These are phyloP conservation scores for Rallus crepitans DNA, from an alignment of 2,797 vertebrate species.

Conservation along the genomic window DNA sequence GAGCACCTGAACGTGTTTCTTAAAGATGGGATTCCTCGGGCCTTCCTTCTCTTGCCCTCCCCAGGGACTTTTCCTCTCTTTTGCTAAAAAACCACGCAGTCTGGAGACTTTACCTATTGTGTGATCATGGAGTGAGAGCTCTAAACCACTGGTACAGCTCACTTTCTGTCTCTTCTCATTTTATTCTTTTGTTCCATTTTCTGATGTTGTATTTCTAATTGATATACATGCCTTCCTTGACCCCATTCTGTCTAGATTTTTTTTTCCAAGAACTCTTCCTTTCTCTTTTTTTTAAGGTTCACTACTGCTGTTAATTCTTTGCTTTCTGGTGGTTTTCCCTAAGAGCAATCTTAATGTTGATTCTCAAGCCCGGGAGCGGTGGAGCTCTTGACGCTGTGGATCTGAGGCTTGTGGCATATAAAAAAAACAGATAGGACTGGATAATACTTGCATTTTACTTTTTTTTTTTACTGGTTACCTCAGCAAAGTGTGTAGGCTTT, in stretches of 20 bases:
- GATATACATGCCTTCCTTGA: background rate
- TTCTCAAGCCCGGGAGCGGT: background rate
- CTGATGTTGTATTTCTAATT: background rate
- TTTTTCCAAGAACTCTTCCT: background rate
- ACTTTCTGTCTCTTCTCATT: background rate
- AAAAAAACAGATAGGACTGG: background rate
- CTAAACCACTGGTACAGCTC: background rate
- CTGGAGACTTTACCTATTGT: background rate
- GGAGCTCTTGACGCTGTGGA: background rate
- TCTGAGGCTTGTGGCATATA: background rate
- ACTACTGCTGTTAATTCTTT: background rate
- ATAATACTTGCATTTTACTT: background rate
- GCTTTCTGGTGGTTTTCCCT: background rate
- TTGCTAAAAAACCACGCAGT: background rate
- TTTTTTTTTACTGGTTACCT: background rate
- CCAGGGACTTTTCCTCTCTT: background rate
- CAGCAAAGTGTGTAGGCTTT: background rate
- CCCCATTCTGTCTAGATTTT: slow-evolving; percentile 28
- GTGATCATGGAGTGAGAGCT: background rate
- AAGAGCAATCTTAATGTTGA: background rate
- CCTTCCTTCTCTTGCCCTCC: background rate
- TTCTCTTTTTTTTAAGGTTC: background rate
- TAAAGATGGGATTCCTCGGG: background rate
- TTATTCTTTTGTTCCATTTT: background rate
- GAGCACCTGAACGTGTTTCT: background rate